Conservation (phyloP, 2,888 invertebrate genomes). For the Pristionchus exspectatus region DNA sequence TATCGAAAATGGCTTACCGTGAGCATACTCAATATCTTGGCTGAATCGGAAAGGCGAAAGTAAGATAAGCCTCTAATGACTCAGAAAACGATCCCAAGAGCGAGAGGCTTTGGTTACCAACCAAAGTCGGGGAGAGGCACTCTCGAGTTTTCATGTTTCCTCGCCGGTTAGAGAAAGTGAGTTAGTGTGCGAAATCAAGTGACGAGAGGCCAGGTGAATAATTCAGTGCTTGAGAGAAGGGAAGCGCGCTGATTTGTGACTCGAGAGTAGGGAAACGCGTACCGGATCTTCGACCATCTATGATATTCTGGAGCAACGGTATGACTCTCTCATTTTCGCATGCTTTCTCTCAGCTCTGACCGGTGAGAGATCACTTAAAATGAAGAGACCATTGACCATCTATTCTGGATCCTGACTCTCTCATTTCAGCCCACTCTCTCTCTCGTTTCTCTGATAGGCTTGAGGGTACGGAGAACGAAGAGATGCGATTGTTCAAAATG, state of each 20-base stretch:
- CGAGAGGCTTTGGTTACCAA: not conserved
- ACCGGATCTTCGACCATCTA: not conserved
- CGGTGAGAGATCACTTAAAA: too few relatives aligned
- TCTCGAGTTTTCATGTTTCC: too few relatives aligned
- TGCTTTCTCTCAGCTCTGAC: too few relatives aligned
- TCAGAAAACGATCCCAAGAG: not conserved
- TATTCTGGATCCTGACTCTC: too few relatives aligned
- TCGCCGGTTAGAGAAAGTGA: too few relatives aligned
- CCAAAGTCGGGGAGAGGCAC: not conserved
- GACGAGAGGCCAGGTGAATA: not conserved
- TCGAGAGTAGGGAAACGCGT: not conserved
- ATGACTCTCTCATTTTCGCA: too few relatives aligned
- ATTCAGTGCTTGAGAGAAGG: not conserved
- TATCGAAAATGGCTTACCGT: not conserved
- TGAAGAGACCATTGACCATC: not conserved
- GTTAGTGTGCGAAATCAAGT: too few relatives aligned
- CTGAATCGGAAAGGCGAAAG: not conserved
- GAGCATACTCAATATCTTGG: not conserved
- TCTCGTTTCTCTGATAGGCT: too few relatives aligned
- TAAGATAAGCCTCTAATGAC: not conserved
- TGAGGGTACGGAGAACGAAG: too few relatives aligned
- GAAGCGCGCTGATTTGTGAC: conserved; percentile 9
- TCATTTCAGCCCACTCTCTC: too few relatives aligned
- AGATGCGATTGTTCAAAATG: too few relatives aligned
- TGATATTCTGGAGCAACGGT: too few relatives aligned